A percentile compares a stretch with the other conserved stretches of the same genome.
These are phyloP conservation scores for Condylura cristata DNA, from an alignment of 2,113 vertebrate genomes.

Conservation along the genomic window DNA sequence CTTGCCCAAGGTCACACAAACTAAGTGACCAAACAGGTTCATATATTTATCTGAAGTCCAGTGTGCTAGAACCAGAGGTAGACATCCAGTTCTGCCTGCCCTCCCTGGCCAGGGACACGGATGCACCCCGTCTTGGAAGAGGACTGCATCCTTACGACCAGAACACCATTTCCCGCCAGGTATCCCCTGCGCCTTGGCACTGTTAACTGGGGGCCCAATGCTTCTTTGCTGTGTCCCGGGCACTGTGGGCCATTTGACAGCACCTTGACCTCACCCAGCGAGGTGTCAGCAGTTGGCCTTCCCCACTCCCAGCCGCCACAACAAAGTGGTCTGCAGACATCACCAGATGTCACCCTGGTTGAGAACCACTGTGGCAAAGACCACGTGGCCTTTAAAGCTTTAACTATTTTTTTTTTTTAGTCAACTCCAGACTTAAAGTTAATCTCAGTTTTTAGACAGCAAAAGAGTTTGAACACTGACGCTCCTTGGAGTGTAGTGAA, in stretches of 20 bases:
- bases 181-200: not conserved
- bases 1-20: not conserved
- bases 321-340: no score
- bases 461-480: not conserved
- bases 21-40: not conserved
- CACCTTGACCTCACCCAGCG: no score
- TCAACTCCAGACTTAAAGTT: not conserved
- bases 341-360: no score
- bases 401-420: not conserved
- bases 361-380: not conserved
- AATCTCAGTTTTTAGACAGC: not conserved
- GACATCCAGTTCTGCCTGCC: not conserved
- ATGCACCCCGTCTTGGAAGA: not conserved
- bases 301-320: no score
- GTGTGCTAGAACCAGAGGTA: not conserved
- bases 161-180: accelerated
- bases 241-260: no score
- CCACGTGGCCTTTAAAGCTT: not conserved
- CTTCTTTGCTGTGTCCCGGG: not conserved
- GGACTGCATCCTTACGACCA: not conserved
- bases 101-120: not conserved
- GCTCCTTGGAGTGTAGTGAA: not conserved
- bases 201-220: no score
- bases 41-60: not conserved
- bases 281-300: no score